A percentile compares a stretch with the other conserved stretches of the same genome.
These are phyloP conservation scores for Hedychridium roseum DNA, from an alignment of 2,888 invertebrate genomes.

Conservation along the genomic window DNA sequence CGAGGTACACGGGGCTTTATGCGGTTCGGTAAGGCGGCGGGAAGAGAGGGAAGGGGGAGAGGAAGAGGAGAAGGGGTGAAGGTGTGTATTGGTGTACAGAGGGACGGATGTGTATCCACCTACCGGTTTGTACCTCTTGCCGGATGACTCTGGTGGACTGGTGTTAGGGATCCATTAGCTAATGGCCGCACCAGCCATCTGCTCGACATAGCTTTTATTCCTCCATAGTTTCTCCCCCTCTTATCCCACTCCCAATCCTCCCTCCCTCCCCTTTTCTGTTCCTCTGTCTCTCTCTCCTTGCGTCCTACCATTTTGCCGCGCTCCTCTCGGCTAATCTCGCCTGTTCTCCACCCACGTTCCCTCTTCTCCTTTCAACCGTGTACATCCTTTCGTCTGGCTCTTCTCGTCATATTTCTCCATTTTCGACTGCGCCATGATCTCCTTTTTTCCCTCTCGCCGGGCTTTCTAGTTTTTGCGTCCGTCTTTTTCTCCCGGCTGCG, in stretches of 20 bases:
- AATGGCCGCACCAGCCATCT: constrained; percentile 59
- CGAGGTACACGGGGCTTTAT: constrained; percentile 30
- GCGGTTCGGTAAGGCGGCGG: constrained; percentile 16
- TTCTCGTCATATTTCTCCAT: too few species aligned
- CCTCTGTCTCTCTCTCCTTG: constrained; percentile 7
- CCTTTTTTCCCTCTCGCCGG: too few species aligned
- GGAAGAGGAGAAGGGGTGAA: constrained; percentile 24
- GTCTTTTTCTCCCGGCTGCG: constrained; percentile 14
- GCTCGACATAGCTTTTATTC: constrained; percentile 54
- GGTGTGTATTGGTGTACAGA: constrained; percentile 3
- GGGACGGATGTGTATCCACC: constrained; percentile 28
- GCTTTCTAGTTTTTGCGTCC: too few species aligned
- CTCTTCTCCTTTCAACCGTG: neutral
- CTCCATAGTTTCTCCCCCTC: constrained; percentile 35
- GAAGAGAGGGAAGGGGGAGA: neutral
- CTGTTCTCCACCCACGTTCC: neutral
- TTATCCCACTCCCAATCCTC: constrained; percentile 5
- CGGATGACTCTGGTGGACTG: constrained; percentile 43
- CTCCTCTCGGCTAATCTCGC: too few species aligned
- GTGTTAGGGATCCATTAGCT: constrained; percentile 60
- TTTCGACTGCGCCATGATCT: too few species aligned
- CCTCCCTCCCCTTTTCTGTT: neutral
- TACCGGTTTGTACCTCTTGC: constrained; percentile 38
- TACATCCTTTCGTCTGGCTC: too few species aligned
- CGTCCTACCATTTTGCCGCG: too few species aligned